Base-by-base conservation (phyloP, 1,140 invertebrate species). In the Agraylea sexmaculata region DNA sequence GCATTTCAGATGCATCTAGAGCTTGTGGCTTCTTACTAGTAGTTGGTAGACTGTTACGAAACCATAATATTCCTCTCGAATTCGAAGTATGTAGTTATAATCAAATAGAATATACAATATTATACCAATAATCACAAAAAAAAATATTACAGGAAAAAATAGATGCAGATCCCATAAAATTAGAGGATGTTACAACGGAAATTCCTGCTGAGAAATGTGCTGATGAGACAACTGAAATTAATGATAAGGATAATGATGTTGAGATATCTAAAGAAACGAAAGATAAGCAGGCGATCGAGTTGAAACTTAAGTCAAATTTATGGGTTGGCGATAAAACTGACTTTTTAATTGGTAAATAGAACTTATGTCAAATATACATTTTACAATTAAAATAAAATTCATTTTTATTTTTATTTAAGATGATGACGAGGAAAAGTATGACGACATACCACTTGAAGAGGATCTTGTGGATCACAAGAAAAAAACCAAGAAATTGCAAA, bases 401-500 rank as follows among this genome's bases (percentile, higher is more conserved):
- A 15, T 18, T 45, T 27, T 32, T n/a, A 37, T 30, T 41, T 38
- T 35, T n/a, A 28, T 46, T 50, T 22, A 45, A 57, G 69, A 71
- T 38, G 69, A 71, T 34, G 66, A 65, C 17, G 70, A 73, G 46
- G 71, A 73, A 52, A 49, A 57, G 0, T 72, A 73, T 46, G 54
- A 70, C 22, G 70, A 72, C 50, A 53, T 65, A 1, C 59, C 59
- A 37, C 53, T 64, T 7, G 65, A 66, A n/a, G 57, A 64, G 4
- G 53, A 64, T 40, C 53, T 60, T 10, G 57, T 60, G 36, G 45
- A 62, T 16, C 60, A 57, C 36, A 55, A 60, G 3, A 57, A 51
- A 43, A 62, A 57, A 42, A 52, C 56, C 2, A 50, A 47, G 25
- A 49, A 37, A 15, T 2, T 44, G 0, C 35, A 33, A 5, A 30